Evolutionary conservation across 2,113 vertebrate genomes (phyloP).

Genomic region (Felis chaus): DNA sequence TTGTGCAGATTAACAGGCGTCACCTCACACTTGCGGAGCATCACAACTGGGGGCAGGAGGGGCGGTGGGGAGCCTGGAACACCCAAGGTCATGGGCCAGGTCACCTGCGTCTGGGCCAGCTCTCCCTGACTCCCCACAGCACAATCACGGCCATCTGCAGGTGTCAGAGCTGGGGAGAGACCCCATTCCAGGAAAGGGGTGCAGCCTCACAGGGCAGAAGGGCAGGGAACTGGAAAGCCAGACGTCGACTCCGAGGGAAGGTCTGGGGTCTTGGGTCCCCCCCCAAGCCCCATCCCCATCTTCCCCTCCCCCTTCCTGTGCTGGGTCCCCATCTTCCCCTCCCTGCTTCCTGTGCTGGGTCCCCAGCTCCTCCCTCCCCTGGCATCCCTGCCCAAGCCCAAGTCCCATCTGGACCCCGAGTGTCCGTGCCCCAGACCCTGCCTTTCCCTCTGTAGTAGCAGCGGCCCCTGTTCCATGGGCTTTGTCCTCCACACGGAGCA

Average conservation of each 20-base stretch:
- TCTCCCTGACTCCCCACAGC: not conserved
- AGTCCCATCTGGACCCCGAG: no score
- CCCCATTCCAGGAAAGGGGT: no score
- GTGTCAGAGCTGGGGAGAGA: not conserved
- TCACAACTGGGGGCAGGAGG: not conserved
- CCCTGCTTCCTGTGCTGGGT: not conserved
- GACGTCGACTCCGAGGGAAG: not conserved
- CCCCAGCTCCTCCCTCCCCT: not conserved
- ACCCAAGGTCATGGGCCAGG: not conserved
- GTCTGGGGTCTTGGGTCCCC: not conserved
- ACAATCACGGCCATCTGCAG: not conserved
- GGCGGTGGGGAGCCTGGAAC: not conserved
- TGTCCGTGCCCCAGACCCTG: no score
- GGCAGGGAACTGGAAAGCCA: not conserved
- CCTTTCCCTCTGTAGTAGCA: not conserved
- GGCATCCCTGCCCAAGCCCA: fast-evolving
- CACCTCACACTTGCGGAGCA: no score
- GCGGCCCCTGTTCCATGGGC: not conserved
- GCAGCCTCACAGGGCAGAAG: not conserved
- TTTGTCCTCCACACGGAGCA: not conserved
- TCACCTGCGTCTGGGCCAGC: not conserved
- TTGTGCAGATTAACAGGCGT: no score
- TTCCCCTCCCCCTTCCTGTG: not conserved
- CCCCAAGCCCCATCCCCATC: no score
- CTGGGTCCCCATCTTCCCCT: not conserved